Conservation (phyloP, 2,888 invertebrate species). For the Stomorhina lunata region DNA sequence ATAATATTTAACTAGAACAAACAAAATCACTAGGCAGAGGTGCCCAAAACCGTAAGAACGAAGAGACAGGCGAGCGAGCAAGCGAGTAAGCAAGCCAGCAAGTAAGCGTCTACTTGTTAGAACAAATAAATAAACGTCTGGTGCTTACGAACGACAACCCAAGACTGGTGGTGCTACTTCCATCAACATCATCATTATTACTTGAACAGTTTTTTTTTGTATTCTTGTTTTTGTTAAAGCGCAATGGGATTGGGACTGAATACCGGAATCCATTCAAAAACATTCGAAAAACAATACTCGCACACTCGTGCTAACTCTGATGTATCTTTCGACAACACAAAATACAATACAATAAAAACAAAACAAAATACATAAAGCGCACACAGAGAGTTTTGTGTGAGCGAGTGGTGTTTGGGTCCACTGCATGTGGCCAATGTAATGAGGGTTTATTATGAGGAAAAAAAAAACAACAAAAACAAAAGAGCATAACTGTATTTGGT, state of each 20-base stretch:
- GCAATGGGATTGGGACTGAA: conserved; percentile 68
- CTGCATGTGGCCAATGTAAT: conserved; percentile 58
- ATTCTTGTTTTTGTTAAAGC: conserved; percentile 55
- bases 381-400: conserved; percentile 2
- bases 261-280: conserved; percentile 41
- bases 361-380: background rate
- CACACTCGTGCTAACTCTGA: conserved; percentile 2
- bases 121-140: conserved; percentile 54
- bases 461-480: conserved; percentile 25
- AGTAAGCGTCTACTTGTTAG: background rate
- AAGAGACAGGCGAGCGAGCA: background rate
- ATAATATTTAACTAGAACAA: background rate
- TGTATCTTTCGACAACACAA: too few relatives aligned
- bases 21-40: conserved; percentile 46
- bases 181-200: conserved; percentile 51
- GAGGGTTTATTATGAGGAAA: conserved; percentile 21
- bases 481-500: conserved; percentile 29
- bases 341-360: conserved; percentile 23
- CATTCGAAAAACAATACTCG: conserved; percentile 1
- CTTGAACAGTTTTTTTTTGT: conserved; percentile 33
- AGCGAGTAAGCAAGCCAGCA: conserved; percentile 41
- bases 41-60: conserved; percentile 49
- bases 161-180: conserved; percentile 66
- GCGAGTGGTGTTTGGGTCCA: conserved; percentile 48
- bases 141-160: conserved; percentile 64